Percentiles rank a stretch among this genome's conserved stretches.
Evolutionary conservation across 2,113 vertebrate species (phyloP).

Genomic region (Girardinichthys multiradiatus): DNA sequence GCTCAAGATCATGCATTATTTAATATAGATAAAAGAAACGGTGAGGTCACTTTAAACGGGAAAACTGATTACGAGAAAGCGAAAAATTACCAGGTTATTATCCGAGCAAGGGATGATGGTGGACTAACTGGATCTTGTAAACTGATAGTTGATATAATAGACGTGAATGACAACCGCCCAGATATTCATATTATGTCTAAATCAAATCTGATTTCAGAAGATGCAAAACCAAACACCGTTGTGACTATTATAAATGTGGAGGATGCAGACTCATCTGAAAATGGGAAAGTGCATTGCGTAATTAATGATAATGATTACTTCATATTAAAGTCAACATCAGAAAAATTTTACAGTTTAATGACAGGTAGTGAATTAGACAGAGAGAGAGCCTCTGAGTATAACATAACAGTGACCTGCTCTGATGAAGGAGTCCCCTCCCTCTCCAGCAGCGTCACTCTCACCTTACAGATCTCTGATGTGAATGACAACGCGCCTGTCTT

Average conservation of each 20-base stretch:
- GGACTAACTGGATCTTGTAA: constrained; percentile 68
- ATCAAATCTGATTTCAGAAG: constrained; percentile 62
- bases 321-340: constrained; percentile 61
- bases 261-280: constrained; percentile 66
- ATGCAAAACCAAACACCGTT: constrained; percentile 49
- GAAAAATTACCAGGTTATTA: constrained; percentile 60
- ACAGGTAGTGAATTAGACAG: constrained; percentile 55
- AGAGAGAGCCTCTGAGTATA: constrained; percentile 30
- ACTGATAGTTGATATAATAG: constrained; percentile 75
- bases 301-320: constrained; percentile 48
- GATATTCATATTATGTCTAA: constrained; percentile 72
- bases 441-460: constrained; percentile 25
- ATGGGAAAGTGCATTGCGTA: constrained; percentile 53
- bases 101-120: constrained; percentile 79
- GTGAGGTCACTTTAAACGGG: constrained; percentile 70
- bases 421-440: constrained; percentile 35
- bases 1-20: constrained; percentile 62
- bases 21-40: constrained; percentile 63
- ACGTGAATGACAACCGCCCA: constrained; percentile 81
- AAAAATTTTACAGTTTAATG: constrained; percentile 65
- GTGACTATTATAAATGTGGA: constrained; percentile 64
- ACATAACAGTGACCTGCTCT: constrained; percentile 32
- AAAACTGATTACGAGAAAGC: constrained; percentile 78
- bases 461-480: constrained; percentile 24
- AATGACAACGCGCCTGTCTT: constrained; percentile 24